A percentile compares a stretch with the other conserved stretches of the same genome.
These are phyloP conservation scores for Acrocephalus arundinaceus DNA, from an alignment of 2,113 vertebrate species.

Conservation along the genomic window DNA sequence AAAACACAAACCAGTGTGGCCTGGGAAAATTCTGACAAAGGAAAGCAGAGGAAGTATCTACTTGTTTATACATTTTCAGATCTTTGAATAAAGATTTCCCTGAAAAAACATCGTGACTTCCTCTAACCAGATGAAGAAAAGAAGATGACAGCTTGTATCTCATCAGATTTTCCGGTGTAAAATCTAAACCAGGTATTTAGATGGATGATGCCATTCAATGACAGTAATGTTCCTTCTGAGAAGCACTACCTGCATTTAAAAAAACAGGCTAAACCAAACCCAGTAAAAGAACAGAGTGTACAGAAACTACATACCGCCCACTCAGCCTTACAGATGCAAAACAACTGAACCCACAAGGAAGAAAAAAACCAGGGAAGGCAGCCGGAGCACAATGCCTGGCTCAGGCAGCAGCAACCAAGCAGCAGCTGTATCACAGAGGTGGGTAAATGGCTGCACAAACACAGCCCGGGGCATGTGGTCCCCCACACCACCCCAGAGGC, in stretches of 20 bases:
- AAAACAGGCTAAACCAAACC: neutral
- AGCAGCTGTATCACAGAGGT: rapidly evolving
- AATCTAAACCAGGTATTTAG: slow-evolving; percentile 2
- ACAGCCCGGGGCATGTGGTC: neutral
- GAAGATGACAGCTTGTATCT: slow-evolving; percentile 1
- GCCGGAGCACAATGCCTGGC: neutral
- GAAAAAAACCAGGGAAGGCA: neutral
- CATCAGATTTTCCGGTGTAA: neutral
- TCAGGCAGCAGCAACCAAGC: neutral
- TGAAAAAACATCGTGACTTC: slow-evolving; percentile 25
- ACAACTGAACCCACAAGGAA: neutral
- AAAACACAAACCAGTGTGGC: neutral
- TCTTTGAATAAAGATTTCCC: neutral
- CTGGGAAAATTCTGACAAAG: slow-evolving; percentile 22
- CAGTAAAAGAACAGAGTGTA: slow-evolving; percentile 5
- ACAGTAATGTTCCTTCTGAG: neutral
- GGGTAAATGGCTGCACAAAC: neutral
- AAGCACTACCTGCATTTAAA: slow-evolving; percentile 11
- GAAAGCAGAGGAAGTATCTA: neutral
- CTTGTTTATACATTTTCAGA: slow-evolving; percentile 21
- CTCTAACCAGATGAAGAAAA: neutral
- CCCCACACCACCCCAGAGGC: rapidly evolving
- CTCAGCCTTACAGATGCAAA: slow-evolving; percentile 16
- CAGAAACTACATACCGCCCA: slow-evolving; percentile 22
- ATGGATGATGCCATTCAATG: neutral